These are phyloP conservation scores for Pseudomyrmex dendroicus DNA, from an alignment of 1,140 invertebrate species.

Conservation along the genomic window DNA sequence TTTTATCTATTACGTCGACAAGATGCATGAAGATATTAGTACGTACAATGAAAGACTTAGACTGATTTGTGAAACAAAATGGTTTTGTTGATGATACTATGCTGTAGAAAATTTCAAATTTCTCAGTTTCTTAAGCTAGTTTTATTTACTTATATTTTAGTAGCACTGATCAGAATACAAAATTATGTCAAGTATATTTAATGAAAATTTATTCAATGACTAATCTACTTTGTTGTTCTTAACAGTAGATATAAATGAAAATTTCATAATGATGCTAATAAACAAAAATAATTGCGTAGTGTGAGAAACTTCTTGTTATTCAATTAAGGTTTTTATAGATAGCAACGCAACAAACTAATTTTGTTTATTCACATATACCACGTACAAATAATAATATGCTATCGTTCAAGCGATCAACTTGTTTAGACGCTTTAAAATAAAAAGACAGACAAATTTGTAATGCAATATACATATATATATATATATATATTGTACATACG, in stretches of 20 bases:
- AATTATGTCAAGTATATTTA: constrained; percentile 25
- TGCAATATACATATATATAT: no score
- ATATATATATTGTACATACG: no score
- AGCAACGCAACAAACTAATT: constrained; percentile 7
- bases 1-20: background rate
- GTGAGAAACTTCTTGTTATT: constrained; percentile 19
- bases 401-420: background rate
- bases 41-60: background rate
- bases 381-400: background rate
- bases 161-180: background rate
- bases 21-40: constrained; percentile 4
- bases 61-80: constrained; percentile 23
- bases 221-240: background rate
- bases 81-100: constrained; percentile 8
- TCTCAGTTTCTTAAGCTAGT: background rate
- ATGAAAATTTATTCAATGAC: constrained; percentile 3
- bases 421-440: background rate
- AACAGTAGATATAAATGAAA: background rate
- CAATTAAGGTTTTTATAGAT: background rate
- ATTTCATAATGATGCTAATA: background rate
- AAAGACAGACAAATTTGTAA: background rate
- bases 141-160: background rate
- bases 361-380: background rate
- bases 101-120: constrained; percentile 15
- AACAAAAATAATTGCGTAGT: constrained; percentile 20